Evolutionary conservation across 2,113 vertebrate genomes (phyloP), one percentile per base, ranked within the genome.

Genomic region (Nerophis ophidion): DNA sequence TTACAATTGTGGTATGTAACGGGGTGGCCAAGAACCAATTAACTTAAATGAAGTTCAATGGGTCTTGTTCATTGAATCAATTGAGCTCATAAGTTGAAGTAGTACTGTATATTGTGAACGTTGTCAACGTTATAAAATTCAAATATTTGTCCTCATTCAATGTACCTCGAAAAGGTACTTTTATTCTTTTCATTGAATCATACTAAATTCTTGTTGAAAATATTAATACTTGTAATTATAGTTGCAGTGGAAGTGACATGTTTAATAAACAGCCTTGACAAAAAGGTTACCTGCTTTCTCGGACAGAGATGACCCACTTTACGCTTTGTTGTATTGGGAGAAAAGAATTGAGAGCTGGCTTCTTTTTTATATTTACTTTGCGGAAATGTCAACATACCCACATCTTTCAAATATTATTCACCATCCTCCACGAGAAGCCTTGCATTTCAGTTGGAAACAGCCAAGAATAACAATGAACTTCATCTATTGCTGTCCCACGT

Each of bases 401-500:
- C 61, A 60, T 66, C 64, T 70, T 74, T 74, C 46, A 75, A 66
- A 68, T 54, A 50, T 60, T 68, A 14, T 66, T 66, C 26, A 57
- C 56, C 58, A 51, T 56, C 58, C 49, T 74, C 62, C 60, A 60
- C 66, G 44, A 63, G 50, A 61, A 68, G 57, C 48, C 61, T 63
- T 61, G 60, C 66, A 71, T 75, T 33, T 13, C 36, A 74, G 57
- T 75, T 59, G 49, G 72, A 78, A 80, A 81, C 61, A 64, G 15
- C 62, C 52, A 57, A 51, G 19, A 5, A 66, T 57, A 67, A 82
- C 76, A 82, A 75, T 79, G 53, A 61, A 70, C 65, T 64, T 46
- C 55, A 81, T 81, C 62, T 77, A 35, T 61, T 68, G 34, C 66
- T 58, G 14, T 71, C 63, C 51, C 53, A 58, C 61, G 38, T 60